phyloP scores from a whole-genome alignment of 2,888 invertebrate genomes.

The Cheilosia scutellata region DNA sequence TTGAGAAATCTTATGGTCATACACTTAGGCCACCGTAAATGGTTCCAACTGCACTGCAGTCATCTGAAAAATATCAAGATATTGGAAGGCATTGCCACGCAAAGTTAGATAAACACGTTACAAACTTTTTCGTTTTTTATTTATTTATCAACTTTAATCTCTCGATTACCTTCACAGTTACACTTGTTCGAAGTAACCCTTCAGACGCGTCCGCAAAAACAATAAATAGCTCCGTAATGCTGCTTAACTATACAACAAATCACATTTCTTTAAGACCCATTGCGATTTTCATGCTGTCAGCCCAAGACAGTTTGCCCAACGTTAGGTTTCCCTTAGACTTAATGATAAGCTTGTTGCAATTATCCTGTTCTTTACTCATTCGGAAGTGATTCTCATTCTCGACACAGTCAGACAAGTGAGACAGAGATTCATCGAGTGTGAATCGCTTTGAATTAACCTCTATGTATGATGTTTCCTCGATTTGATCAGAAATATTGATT shows the following conservation, averaged over 20 bases:
- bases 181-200: neutral
- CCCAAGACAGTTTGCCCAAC: conserved; percentile 83
- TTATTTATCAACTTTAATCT: conserved; percentile 11
- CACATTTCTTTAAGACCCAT: conserved; percentile 66
- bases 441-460: conserved; percentile 79
- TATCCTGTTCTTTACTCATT: conserved; percentile 77
- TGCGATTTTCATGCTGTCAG: conserved; percentile 79
- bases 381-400: conserved; percentile 78
- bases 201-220: conserved; percentile 2
- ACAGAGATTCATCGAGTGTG: conserved; percentile 78
- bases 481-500: conserved; percentile 82
- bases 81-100: too few species aligned
- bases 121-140: conserved; percentile 4
- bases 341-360: conserved; percentile 78
- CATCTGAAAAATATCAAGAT: too few species aligned
- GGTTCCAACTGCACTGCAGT: too few species aligned
- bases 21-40: too few species aligned
- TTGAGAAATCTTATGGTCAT: too few species aligned
- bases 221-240: conserved; percentile 33
- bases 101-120: neutral
- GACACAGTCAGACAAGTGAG: conserved; percentile 79
- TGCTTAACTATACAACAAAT: conserved; percentile 16
- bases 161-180: neutral
- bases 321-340: conserved; percentile 79
- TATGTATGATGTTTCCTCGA: conserved; percentile 80